These are phyloP conservation scores for Gadopsis bispinosus DNA, from an alignment of 2,797 vertebrate genomes.

Conservation along the genomic window DNA sequence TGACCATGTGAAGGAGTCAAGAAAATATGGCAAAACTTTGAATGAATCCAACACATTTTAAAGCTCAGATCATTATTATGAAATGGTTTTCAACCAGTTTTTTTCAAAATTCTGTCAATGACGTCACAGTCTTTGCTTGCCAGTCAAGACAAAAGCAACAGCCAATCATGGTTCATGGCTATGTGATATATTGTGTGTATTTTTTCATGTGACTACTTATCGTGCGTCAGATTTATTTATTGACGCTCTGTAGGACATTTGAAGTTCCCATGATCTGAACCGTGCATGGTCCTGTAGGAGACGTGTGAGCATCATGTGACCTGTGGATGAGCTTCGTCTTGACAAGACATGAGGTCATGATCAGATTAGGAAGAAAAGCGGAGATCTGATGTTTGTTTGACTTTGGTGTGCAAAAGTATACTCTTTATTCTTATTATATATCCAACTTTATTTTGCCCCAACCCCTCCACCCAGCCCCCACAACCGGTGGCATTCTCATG, in stretches of 20 bases:
- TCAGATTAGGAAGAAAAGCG: conserved; percentile 74
- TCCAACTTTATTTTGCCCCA: conserved; percentile 85
- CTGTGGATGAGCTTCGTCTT: conserved; percentile 1
- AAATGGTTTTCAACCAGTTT: not conserved
- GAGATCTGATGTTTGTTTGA: conserved; percentile 81
- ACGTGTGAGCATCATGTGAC: too few species aligned
- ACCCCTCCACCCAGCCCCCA: conserved; percentile 78
- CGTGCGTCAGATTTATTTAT: not conserved
- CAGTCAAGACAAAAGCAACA: not conserved
- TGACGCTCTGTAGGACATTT: not conserved
- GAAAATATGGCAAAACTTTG: not conserved
- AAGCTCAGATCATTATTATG: not conserved
- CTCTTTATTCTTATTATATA: conserved; percentile 88
- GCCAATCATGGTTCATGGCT: not conserved
- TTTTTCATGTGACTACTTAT: not conserved
- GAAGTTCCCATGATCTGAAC: not conserved
- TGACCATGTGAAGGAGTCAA: not conserved
- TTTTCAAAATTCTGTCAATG: not conserved
- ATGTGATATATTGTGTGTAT: not conserved
- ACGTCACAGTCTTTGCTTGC: not conserved
- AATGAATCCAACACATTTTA: not conserved
- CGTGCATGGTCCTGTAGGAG: not conserved
- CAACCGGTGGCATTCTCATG: conserved; percentile 79
- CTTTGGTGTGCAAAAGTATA: conserved; percentile 88
- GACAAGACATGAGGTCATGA: conserved; percentile 10